Base-by-base conservation (phyloP, 92 coral and sea anemone species). In the Desmophyllum pertusum region DNA sequence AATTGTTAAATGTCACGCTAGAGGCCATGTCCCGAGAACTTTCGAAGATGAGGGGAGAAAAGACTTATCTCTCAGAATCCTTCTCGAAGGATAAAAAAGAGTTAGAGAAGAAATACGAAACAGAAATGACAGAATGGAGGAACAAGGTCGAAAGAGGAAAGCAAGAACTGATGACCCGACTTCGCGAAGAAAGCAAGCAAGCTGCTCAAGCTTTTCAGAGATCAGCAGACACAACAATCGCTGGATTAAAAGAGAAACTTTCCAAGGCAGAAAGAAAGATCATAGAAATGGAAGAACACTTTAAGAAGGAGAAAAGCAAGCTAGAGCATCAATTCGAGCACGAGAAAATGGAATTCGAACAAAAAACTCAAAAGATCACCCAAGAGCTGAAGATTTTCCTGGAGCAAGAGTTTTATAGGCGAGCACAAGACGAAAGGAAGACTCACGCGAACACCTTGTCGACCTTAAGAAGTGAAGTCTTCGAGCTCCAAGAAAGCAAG, bases 11-110 rank as follows among this genome's bases (percentile, higher is more conserved):
- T 64, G 84, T 88, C 1, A 87, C 85, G 48, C 46, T 88, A 21
- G 92, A 86, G 35, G 88, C 81, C 43, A 66, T 85, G 82, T 87
- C 87, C 42, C 81, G 79, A 79, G 78, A 84, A 81, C 68, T 88
- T 5, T 68, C 79, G 48, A 86, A 70, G 62, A 51, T 81, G 88
- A 85, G 78, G 37, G 88, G 69, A 75, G 89, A 83, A 61, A 83
- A 83, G 67, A 42, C 41, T 27, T 19, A n/a, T 29, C 53, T 81
- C 11, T 40, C 70, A 23, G 70, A 52, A 0, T 70, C 85, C 4
- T 81, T 70, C 42, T 52, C 77, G 53, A 81, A 55, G 31, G 85
- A 72, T 14, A 81, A 55, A 37, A 63, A 21, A 84, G 81, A 84
- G 31, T 29, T 74, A 19, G 81, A 75, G 30, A 74, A 33, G 43